phyloP scores from a whole-genome alignment of 2,113 vertebrate species.

The Platichthys stellatus region DNA sequence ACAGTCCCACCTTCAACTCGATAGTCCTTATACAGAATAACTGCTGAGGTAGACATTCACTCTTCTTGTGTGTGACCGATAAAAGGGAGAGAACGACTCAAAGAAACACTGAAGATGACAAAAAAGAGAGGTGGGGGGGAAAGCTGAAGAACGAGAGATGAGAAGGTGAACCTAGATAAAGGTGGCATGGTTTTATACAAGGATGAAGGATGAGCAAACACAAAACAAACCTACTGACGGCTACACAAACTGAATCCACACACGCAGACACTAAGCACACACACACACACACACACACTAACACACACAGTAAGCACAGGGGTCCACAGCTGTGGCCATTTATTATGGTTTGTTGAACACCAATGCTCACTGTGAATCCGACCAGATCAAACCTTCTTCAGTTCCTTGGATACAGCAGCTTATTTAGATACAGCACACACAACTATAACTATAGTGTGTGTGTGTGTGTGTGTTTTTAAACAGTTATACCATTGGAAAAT shows the following conservation, averaged over 20 bases:
- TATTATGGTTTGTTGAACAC: constrained; percentile 52
- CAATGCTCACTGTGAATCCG: constrained; percentile 21
- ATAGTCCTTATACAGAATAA: constrained; percentile 1
- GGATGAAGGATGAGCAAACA: constrained; percentile 31
- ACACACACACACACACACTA: not conserved
- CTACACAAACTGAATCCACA: not conserved
- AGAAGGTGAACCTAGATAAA: not conserved
- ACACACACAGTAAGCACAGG: not conserved
- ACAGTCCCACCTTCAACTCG: constrained; percentile 25
- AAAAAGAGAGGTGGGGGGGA: not conserved
- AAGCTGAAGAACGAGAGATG: not conserved
- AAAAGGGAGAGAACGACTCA: constrained; percentile 6
- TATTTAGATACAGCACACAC: not conserved
- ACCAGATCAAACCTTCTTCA: constrained; percentile 25
- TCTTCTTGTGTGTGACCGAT: constrained; percentile 32
- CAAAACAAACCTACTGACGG: not conserved
- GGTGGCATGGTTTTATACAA: not conserved
- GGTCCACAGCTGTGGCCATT: constrained; percentile 52
- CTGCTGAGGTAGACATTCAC: constrained; percentile 34
- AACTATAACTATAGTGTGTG: not conserved
- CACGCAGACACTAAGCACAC: not conserved
- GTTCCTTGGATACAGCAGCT: constrained; percentile 5
- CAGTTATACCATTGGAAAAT: not conserved
- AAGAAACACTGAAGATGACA: constrained; percentile 3
- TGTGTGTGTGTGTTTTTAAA: not conserved